Base-by-base conservation (phyloP, 2,797 vertebrate genomes). In the Gymnothorax javanicus region DNA sequence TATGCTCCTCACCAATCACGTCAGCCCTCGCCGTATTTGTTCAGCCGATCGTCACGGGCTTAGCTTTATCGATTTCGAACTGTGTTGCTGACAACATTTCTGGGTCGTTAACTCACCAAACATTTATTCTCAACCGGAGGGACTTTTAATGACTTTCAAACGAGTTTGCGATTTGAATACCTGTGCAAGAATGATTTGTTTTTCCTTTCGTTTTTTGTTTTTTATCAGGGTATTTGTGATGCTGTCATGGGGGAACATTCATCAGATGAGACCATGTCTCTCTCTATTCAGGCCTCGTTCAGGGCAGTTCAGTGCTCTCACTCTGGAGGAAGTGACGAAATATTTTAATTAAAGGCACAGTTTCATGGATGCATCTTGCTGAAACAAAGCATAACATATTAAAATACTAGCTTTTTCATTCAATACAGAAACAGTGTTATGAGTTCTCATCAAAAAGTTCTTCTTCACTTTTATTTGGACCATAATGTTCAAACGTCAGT, bases 311-410 rank as follows among this genome's bases (percentile, higher is more conserved):
- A 23, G 62, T 86, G 82, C 50, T 20, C 60, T 4, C 20, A 23
- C 50, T 79, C 75, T 69, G 1, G 50, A 27, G 52, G 73, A 73
- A 87, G 52, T 84, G 77, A 87, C 13, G 57, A 73, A 79, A 7
- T 20, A 33, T 86, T 82, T 87, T 87, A 90, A 90, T 88, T 88
- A 86, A 84, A 82, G 56, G 33, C 33, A 43, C 33, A 57, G 82
- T 87, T 57, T 73, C 58, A 17, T 64, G 17, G 3, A n/a, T 43
- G 33, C 1, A 15, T 20, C 75, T 43, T 50, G 3, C 23, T 13
- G 73, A 50, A 17, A 25, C 6, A 33, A 52, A 77, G 73, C 52
- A 50, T 12, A 33, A 52, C 50, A 54, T 79, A 20, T 54, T 15
- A 50, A 79, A 17, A 7, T 75, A 50, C 27, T 75, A 12, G 69